These are phyloP conservation scores for Leptodirus hochenwartii DNA, from an alignment of 2,888 invertebrate genomes.

Conservation along the genomic window DNA sequence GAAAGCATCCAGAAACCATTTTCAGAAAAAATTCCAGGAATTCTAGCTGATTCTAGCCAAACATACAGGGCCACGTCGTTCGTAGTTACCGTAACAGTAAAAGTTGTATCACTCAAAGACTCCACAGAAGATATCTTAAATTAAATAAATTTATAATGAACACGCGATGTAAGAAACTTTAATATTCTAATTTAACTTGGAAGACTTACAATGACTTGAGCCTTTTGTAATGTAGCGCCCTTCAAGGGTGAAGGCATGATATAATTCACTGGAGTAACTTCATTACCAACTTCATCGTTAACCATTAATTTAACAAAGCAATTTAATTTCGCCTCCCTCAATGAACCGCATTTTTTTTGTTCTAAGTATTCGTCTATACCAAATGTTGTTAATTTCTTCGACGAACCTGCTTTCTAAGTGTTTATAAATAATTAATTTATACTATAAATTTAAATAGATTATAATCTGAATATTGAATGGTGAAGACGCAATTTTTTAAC, in stretches of 20 bases:
- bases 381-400: no score
- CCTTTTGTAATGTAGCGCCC: no score
- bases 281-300: slow-evolving; percentile 22
- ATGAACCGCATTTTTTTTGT: not conserved
- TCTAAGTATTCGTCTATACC: no score
- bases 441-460: no score
- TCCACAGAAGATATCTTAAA: slow-evolving; percentile 16
- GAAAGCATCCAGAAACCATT: slow-evolving; percentile 43
- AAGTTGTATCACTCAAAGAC: slow-evolving; percentile 16
- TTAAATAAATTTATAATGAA: slow-evolving; percentile 9
- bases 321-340: no score
- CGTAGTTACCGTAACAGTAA: slow-evolving; percentile 25
- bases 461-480: no score
- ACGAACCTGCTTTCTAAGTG: no score
- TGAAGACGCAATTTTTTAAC: no score
- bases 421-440: no score
- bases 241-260: slow-evolving; percentile 43
- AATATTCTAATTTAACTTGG: no score
- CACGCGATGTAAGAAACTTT: no score
- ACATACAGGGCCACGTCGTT: slow-evolving; percentile 45
- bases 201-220: no score
- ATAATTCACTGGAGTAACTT: slow-evolving; percentile 42
- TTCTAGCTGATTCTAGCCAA: slow-evolving; percentile 41
- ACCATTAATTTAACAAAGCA: not conserved
- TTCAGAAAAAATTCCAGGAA: slow-evolving; percentile 48